Base-by-base conservation (phyloP, 2,797 vertebrate species). In the Anguilla marmorata region DNA sequence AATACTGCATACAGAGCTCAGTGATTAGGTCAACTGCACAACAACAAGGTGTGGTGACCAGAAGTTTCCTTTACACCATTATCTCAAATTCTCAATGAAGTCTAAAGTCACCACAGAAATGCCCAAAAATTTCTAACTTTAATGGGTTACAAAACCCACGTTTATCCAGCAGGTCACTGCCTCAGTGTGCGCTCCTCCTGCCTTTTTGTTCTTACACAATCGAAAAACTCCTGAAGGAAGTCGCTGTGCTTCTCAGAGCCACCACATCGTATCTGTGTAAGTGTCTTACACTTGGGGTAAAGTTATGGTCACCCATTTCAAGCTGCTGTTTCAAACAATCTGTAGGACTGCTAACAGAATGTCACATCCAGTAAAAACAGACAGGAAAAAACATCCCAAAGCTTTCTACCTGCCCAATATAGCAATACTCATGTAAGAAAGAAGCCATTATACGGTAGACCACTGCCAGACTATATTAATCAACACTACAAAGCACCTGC, bases 11-110 rank as follows among this genome's bases (percentile, higher is more conserved):
- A 79, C 90, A 88, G 90, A 89, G 91, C 92, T 92, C 91, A 87
- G 85, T 91, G 88, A 92, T 94, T 89, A 89, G 94, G 89, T 91
- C 90, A 93, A 90, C 91, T 93, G 90, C 86, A 91, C 89, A 91
- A 89, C 91, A 91, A 93, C 91, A 94, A 90, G 93, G 92, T 41
- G 37, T 41, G 37, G 37, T 90, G 90, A 33, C 88, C 89, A 83
- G 87, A 9, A 80, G 92, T 94, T 93, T 94, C 91, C 92, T 30
- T 58, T 2, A 63, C 1, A 86, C 90, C 85, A 48, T 89, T 85
- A 85, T 90, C 88, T 92, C 86, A 85, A 83, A 7, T 90, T 90
- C 86, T 7, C 74, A 41, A 91, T 16, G 6, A 21, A 41, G 45
- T n/a, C 37, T 21, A 5, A 50, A n/a, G 48, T 52, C 24, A 45